Percentiles rank a stretch among this genome's conserved stretches.
Evolutionary conservation across 2,888 invertebrate species (phyloP).

Genomic region (Erpobdella octoculata): DNA sequence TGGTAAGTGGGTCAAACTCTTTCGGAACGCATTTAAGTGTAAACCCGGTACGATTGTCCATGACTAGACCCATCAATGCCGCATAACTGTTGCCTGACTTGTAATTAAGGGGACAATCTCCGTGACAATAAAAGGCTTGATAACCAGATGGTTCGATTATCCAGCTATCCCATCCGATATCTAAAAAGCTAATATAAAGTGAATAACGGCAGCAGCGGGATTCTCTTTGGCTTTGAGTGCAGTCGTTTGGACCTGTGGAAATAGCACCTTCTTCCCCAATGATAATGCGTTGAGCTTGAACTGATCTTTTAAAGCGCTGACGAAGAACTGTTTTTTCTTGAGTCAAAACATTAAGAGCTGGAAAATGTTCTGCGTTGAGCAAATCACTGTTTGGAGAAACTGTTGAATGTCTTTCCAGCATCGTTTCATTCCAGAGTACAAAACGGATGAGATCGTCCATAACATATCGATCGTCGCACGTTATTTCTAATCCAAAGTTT

Average conservation of each 20-base stretch:
- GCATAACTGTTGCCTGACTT: too few species aligned
- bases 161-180: slow-evolving; percentile 45
- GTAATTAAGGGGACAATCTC: too few species aligned
- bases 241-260: too few species aligned
- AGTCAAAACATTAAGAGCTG: slow-evolving; percentile 33
- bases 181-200: slow-evolving; percentile 42
- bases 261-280: too few species aligned
- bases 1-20: too few species aligned
- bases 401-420: too few species aligned
- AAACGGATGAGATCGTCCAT: slow-evolving; percentile 18
- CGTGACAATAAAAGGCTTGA: slow-evolving; percentile 44
- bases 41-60: too few species aligned
- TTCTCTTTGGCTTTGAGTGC: slow-evolving; percentile 39
- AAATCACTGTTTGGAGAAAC: too few species aligned
- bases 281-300: too few species aligned
- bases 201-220: slow-evolving; percentile 44
- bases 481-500: slow-evolving; percentile 67
- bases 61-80: too few species aligned
- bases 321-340: slow-evolving; percentile 36
- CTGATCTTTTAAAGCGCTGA: slow-evolving; percentile 35
- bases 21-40: too few species aligned
- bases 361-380: not conserved
- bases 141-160: slow-evolving; percentile 42
- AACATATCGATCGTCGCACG: slow-evolving; percentile 27
- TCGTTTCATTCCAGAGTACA: not conserved